Conservation (phyloP, 2,113 vertebrate species). For the Oreochromis niloticus region DNA sequence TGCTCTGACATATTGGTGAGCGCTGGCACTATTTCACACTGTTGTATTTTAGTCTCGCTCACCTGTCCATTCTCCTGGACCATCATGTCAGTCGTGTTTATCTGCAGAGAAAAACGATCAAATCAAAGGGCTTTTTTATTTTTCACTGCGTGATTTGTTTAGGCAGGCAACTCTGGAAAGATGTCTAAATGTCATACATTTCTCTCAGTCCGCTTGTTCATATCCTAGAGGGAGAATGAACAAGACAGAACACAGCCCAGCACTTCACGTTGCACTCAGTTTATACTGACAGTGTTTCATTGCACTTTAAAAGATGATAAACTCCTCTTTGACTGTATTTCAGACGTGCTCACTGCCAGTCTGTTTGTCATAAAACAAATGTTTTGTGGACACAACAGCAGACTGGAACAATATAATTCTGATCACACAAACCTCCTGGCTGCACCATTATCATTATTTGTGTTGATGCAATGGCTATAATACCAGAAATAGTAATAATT, state of each 20-base stretch:
- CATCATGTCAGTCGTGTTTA: not conserved
- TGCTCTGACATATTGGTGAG: not conserved
- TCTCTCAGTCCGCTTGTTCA: not conserved
- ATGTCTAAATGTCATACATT: not conserved
- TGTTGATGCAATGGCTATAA: not conserved
- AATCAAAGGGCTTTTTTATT: not conserved
- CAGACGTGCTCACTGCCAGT: not conserved
- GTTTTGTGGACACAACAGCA: not conserved
- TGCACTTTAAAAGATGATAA: not conserved
- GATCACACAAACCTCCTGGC: not conserved
- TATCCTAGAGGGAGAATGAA: not conserved
- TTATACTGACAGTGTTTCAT: not conserved
- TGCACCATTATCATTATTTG: not conserved
- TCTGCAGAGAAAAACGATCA: not conserved
- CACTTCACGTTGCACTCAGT: not conserved
- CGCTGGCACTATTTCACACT: not conserved
- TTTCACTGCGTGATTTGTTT: not conserved
- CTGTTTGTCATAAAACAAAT: not conserved
- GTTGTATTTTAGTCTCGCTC: slow-evolving; percentile 27
- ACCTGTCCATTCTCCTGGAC: slow-evolving; percentile 6
- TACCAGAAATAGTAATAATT: not conserved
- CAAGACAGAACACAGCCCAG: not conserved
- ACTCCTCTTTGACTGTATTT: not conserved
- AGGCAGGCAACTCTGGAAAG: not conserved
- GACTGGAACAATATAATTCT: not conserved